Evolutionary conservation across 2,797 vertebrate species (phyloP).

Genomic region (Clarias platycephalus): DNA sequence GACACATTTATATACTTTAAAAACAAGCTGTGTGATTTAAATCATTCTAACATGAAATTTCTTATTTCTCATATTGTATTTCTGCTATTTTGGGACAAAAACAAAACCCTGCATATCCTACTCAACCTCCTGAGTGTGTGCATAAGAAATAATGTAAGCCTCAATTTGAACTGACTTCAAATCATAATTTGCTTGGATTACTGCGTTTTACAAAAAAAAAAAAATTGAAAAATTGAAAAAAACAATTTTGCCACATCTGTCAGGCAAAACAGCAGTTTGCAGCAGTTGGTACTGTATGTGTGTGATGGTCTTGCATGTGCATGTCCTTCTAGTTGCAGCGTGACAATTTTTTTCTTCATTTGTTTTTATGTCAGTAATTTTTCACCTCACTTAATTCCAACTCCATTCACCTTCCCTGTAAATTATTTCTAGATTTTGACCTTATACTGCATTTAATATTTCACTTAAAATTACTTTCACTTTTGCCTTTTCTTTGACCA

Average conservation of each 20-base stretch:
- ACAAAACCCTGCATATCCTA: not conserved
- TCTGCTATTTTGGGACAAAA: not conserved
- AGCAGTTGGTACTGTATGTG: not conserved
- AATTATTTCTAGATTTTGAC: not conserved
- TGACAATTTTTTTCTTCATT: not conserved
- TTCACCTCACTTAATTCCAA: not conserved
- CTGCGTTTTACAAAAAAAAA: not conserved
- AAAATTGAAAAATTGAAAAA: not conserved
- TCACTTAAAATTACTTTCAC: not conserved
- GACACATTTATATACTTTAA: not conserved
- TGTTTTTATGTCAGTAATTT: not conserved
- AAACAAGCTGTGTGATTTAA: too few relatives aligned
- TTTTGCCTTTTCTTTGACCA: not conserved
- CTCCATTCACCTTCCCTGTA: not conserved
- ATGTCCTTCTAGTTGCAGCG: not conserved
- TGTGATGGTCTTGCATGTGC: not conserved
- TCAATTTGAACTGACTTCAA: not conserved
- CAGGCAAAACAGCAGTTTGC: not conserved
- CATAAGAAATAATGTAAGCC: not conserved
- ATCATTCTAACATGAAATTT: not conserved
- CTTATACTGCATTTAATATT: not conserved
- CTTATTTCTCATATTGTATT: not conserved
- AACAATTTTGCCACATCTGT: not conserved
- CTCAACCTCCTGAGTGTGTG: not conserved
- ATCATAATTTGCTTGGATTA: not conserved